Base-by-base conservation (phyloP, 2,888 invertebrate genomes). In the Hydraecia micacea region DNA sequence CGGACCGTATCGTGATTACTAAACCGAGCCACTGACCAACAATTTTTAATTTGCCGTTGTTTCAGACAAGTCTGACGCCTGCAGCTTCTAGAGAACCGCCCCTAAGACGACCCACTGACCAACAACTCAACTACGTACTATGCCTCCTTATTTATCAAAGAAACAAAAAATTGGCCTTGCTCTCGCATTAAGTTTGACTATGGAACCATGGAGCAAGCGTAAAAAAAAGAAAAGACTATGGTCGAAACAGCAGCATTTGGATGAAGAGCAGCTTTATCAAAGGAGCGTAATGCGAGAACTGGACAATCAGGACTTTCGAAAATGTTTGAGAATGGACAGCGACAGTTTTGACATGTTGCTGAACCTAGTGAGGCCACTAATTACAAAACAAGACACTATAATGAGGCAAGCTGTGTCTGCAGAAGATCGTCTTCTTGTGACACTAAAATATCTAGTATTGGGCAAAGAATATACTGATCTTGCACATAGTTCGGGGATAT, bases 401-500 rank as follows among this genome's bases (percentile, higher is more conserved):
- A 74, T 74, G 74, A 68, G 74, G 11, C 58, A 58, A 74, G 74
- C 74, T 11, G 74, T 74, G 2, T 68, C 74, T 15, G 46, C 74
- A 60, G 74, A 74, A 60, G 68, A 68, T 15, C 74, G 74, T 11
- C 74, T 74, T 39, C 36, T 68, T 18, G 68, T 68, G 8, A 74
- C 74, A 68, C 32, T 74, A 6, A 74, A 68, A 32, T 74, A 74
- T 58, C 42, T 74, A 60, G 58, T 32, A 18, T 36, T 74, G 8
- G 74, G 74, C 25, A 74, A 74, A 74, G 68, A 68, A 18, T 74
- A 68, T 32, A 42, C 68, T 32, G 74, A 74, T 58, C 58, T 74
- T 46, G 74, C 68, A 0, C 13, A 18, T 32, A 68, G 58, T 32
- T 74, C 42, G 46, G 68, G 68, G 18, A 68, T 74, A 68, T 74